These are phyloP conservation scores for Eulemur mongoz DNA, from an alignment of 2,797 vertebrate species.

Conservation along the genomic window DNA sequence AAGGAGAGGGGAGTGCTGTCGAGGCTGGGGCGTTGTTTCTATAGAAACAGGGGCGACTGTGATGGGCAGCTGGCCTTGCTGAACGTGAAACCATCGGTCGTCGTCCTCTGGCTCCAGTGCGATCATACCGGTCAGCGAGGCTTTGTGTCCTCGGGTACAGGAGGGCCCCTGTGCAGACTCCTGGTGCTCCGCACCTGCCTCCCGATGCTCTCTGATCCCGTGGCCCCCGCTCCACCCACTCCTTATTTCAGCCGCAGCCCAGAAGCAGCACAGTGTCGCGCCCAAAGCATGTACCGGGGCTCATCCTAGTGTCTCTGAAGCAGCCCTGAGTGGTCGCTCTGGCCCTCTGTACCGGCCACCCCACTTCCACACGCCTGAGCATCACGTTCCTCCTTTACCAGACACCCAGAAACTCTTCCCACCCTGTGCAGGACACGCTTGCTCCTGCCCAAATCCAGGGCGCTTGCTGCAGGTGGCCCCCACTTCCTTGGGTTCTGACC, in stretches of 20 bases:
- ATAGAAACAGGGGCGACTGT: constrained; percentile 66
- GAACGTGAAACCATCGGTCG: not conserved
- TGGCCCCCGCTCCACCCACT: not conserved
- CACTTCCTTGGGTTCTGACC: too few species aligned
- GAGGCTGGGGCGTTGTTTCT: constrained; percentile 59
- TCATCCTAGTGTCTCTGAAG: not conserved
- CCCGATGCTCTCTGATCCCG: not conserved
- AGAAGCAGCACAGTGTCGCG: accelerated
- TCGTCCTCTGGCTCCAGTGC: not conserved
- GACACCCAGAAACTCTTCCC: accelerated
- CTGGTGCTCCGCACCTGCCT: not conserved
- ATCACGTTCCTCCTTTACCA: accelerated
- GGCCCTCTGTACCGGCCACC: accelerated
- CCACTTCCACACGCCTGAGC: accelerated
- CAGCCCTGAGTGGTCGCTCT: not conserved
- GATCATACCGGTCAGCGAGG: not conserved
- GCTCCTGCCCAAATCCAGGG: not conserved
- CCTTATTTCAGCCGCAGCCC: not conserved
- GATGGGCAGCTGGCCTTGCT: not conserved
- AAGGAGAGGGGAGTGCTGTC: not conserved
- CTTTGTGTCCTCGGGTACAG: not conserved
- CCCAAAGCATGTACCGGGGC: too few species aligned
- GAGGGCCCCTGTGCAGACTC: not conserved
- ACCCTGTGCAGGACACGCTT: accelerated
- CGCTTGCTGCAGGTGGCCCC: accelerated